Evolutionary conservation across 2,113 vertebrate species (phyloP), one percentile per base, ranked within the genome.

Genomic region (Halcyon senegalensis): DNA sequence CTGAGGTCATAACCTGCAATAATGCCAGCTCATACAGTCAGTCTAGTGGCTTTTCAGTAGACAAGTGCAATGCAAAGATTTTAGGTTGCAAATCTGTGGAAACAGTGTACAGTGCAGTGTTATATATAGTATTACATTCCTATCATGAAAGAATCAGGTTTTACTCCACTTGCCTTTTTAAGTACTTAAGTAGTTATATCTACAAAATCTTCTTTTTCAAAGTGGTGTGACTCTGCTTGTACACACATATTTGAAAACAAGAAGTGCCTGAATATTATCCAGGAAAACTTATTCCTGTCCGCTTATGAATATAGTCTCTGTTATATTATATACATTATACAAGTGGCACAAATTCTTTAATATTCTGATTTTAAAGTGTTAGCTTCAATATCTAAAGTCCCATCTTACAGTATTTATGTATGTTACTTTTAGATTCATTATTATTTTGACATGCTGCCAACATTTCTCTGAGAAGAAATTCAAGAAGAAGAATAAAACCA

Each of bases 71-170:
- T 60, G 31, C 46, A 78, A 41, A 59, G 39, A 39, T 56, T 53
- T 81, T n/a, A 76, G 51, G 19, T 16, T 70, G 23, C 41, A 50
- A 72, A 58, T 84, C 27, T 56, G 69, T 37, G 44, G 16, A 50
- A 2, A 0, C 3, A 0, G 0, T 67, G 41, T 48, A 18, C 6
- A 7, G 16, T 27, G 19, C 51, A 43, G n/a, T 5, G 1, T 62
- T 55, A 23, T 43, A 51, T 55, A 23, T 43, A 51, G 13, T 37
- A 31, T 83, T 59, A 39, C 24, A 35, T 35, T 70, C 19, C 56
- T 19, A 72, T 50, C 37, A 24, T 78, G 41, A 66, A 83, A 77
- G 10, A 70, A 63, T 50, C 13, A 9, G 10, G 7, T 13, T 87
- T 94, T 84, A 41, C 27, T 62, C 10, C 23, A 2, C 67, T 92